Conservation (phyloP, 2,888 invertebrate genomes). For the Napeogenes inachia region DNA sequence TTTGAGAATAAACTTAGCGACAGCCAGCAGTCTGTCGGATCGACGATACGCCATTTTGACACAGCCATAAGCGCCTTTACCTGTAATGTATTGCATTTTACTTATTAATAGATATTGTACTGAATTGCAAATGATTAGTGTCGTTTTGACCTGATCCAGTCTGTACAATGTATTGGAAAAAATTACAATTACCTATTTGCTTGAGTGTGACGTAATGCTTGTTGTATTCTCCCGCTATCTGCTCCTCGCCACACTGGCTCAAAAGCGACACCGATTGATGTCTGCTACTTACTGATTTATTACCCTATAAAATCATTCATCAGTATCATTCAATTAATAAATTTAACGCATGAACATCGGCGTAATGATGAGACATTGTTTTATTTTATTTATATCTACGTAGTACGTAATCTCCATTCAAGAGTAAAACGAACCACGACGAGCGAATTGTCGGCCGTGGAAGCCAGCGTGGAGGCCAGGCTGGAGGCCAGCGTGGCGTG, state of each 20-base stretch:
- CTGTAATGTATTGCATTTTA: constrained; percentile 38
- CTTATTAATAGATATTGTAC: no score
- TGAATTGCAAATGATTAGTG: no score
- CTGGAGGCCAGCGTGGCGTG: constrained; percentile 69
- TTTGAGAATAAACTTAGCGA: constrained; percentile 84
- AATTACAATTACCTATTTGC: constrained; percentile 75
- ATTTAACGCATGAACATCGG: background rate
- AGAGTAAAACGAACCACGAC: constrained; percentile 40
- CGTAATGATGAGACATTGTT: background rate
- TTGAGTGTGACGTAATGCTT: constrained; percentile 79
- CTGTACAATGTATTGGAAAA: no score
- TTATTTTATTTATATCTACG: background rate
- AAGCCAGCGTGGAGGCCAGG: constrained; percentile 64
- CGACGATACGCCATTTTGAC: constrained; percentile 82
- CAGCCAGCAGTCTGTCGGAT: constrained; percentile 78
- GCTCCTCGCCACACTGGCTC: constrained; percentile 77
- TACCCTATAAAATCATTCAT: constrained; percentile 59
- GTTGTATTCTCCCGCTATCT: constrained; percentile 75
- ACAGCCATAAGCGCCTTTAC: constrained; percentile 84
- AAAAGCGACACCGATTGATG: constrained; percentile 76
- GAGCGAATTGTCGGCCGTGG: constrained; percentile 70
- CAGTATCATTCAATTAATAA: background rate
- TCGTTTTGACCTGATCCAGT: no score
- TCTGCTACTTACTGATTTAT: constrained; percentile 68
- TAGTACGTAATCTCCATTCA: background rate